phyloP scores from a whole-genome alignment of 2,797 vertebrate genomes.

The Nyctibius grandis region DNA sequence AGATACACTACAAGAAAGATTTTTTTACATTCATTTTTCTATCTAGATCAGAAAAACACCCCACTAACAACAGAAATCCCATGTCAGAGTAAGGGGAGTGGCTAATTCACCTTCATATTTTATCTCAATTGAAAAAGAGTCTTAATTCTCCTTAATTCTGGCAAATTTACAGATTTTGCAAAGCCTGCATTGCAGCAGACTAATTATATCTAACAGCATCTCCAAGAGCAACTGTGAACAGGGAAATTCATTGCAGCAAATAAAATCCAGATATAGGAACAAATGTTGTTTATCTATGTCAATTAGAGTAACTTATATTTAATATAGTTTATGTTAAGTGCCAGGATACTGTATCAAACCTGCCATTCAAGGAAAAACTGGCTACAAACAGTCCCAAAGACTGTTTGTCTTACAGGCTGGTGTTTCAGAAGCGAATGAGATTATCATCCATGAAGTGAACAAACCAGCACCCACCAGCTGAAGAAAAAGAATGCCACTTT shows the following conservation, averaged over 20 bases:
- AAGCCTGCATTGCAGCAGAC: background rate
- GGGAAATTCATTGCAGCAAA: background rate
- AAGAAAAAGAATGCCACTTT: background rate
- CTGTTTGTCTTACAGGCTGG: background rate
- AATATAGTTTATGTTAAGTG: background rate
- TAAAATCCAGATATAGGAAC: background rate
- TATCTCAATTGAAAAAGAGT: background rate
- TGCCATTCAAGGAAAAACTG: background rate
- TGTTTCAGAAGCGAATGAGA: background rate
- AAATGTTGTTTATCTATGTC: background rate
- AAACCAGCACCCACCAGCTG: background rate
- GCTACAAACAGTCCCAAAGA: background rate
- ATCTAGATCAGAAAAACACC: background rate
- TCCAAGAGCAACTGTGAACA: background rate
- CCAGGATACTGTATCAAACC: background rate
- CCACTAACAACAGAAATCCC: background rate
- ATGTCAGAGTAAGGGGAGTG: background rate
- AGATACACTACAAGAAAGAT: conserved; percentile 74
- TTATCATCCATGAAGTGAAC: background rate
- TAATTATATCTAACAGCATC: background rate
- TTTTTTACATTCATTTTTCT: background rate
- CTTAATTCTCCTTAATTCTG: background rate
- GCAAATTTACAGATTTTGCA: background rate
- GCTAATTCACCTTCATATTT: background rate
- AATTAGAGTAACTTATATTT: background rate